Percentiles rank a stretch among this genome's conserved stretches.
These are phyloP conservation scores for Tricholaema leucomelas DNA, from an alignment of 2,113 vertebrate genomes.

Conservation along the genomic window DNA sequence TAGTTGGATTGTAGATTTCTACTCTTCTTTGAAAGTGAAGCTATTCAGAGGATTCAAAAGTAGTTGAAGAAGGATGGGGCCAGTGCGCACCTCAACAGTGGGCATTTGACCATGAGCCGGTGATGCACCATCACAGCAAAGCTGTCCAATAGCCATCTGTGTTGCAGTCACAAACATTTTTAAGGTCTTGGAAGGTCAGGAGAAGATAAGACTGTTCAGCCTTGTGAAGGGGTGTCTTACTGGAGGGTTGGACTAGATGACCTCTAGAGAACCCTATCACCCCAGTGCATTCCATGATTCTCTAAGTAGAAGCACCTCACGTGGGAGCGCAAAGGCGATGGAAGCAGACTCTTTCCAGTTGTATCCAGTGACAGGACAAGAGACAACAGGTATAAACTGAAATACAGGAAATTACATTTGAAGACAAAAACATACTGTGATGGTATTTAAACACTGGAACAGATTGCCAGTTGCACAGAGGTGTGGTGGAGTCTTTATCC, in stretches of 20 bases:
- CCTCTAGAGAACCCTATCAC: too few relatives aligned
- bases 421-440: neutral
- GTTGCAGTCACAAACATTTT: neutral
- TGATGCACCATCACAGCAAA: neutral
- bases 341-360: neutral
- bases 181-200: neutral
- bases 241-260: too few relatives aligned
- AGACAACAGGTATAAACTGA: neutral
- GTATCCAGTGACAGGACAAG: neutral
- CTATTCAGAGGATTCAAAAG: neutral
- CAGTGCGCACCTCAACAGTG: neutral
- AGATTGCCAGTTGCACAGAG: neutral
- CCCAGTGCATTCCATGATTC: too few relatives aligned
- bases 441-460: neutral
- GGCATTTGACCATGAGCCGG: rapidly evolving
- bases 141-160: neutral
- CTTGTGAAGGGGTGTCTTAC: neutral
- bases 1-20: neutral
- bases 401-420: neutral
- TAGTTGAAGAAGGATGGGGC: neutral
- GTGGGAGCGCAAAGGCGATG: neutral
- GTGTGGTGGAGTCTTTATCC: neutral
- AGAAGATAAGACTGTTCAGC: neutral
- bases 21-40: neutral
- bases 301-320: neutral